Conservation (phyloP, 1,140 invertebrate genomes). For the Popillia japonica region DNA sequence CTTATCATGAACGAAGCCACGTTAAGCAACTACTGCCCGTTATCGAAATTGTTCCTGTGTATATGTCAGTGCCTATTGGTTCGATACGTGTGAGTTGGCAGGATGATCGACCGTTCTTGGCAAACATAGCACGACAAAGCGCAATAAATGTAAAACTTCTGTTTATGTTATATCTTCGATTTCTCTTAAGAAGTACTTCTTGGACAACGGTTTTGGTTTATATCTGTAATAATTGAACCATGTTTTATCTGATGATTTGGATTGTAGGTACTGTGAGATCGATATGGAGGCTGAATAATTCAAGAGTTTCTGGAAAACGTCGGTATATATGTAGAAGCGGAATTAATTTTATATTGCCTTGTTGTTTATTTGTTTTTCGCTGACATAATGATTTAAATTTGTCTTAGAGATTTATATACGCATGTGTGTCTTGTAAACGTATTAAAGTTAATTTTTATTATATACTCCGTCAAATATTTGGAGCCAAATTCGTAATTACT, state of each 20-base stretch:
- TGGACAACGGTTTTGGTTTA: background rate
- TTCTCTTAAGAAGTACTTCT: conserved; percentile 8
- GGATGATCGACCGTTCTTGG: conserved; percentile 22
- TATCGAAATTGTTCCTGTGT: conserved; percentile 17
- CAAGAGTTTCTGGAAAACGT: background rate
- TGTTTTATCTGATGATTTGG: background rate
- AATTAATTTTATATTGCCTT: too few species aligned
- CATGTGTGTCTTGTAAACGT: too few species aligned
- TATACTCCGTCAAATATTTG: too few species aligned
- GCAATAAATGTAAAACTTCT: conserved; percentile 32
- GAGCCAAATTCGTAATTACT: too few species aligned
- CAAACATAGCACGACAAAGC: background rate
- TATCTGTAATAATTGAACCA: background rate
- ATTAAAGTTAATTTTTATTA: too few species aligned
- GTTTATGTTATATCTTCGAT: conserved; percentile 19
- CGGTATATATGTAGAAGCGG: too few species aligned
- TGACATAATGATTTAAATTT: too few species aligned
- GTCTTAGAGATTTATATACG: too few species aligned
- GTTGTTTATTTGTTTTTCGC: too few species aligned
- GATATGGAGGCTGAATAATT: background rate
- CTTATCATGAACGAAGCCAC: conserved; percentile 23
- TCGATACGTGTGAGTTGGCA: conserved; percentile 28
- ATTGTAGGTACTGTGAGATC: background rate
- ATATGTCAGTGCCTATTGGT: conserved; percentile 5
- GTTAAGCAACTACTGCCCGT: conserved; percentile 10